Evolutionary conservation across 2,113 vertebrate genomes (phyloP).

Genomic region (Tachysurus fulvidraco): DNA sequence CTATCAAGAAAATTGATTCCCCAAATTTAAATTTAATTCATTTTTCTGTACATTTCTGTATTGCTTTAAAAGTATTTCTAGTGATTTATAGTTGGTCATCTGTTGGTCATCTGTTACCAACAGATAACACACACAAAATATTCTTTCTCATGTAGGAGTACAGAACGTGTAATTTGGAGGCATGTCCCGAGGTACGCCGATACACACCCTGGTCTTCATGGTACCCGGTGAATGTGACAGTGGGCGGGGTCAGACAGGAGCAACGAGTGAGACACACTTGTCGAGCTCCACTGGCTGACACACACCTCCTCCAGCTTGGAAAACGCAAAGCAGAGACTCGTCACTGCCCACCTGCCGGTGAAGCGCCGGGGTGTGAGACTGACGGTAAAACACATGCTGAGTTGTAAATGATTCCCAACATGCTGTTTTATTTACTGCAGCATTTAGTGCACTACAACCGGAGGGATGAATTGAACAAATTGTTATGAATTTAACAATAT

Average conservation of each 20-base stretch:
- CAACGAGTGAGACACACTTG: conserved; percentile 94
- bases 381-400: conserved; percentile 76
- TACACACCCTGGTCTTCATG: conserved; percentile 96
- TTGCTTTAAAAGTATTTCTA: neutral
- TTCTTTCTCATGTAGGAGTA: conserved; percentile 79
- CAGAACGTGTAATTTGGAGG: conserved; percentile 88
- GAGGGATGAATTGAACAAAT: neutral
- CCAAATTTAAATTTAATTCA: neutral
- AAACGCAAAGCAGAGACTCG: conserved; percentile 87
- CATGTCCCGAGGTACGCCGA: conserved; percentile 90
- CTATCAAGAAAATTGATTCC: neutral
- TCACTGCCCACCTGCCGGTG: conserved; percentile 85
- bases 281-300: conserved; percentile 83
- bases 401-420: neutral
- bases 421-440: neutral
- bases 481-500: neutral
- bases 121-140: neutral
- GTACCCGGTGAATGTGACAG: conserved; percentile 91
- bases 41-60: neutral
- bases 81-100: too few species aligned
- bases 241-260: conserved; percentile 86
- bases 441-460: neutral
- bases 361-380: conserved; percentile 83
- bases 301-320: conserved; percentile 90
- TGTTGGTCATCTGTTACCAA: too few species aligned